phyloP scores from a whole-genome alignment of 2,113 vertebrate genomes.

The Propithecus coquereli region DNA sequence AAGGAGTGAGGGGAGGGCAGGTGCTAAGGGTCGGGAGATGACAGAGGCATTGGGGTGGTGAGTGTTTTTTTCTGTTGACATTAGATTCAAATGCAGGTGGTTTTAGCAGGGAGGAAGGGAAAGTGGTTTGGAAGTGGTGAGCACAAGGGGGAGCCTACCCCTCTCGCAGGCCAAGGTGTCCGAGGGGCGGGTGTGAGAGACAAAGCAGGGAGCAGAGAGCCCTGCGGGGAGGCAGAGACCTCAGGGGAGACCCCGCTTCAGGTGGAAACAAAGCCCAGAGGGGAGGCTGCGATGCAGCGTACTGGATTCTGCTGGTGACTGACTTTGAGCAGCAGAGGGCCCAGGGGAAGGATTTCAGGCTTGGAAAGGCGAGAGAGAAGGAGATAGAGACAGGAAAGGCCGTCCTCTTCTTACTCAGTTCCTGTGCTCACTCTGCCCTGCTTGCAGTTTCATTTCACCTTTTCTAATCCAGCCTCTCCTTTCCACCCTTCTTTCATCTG shows the following conservation, averaged over 20 bases:
- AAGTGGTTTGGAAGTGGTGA: background rate
- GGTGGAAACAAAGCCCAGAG: background rate
- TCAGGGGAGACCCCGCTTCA: background rate
- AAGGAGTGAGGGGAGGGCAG: background rate
- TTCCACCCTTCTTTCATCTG: background rate
- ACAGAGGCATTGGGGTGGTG: too few relatives aligned
- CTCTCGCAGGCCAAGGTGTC: background rate
- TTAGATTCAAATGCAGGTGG: background rate
- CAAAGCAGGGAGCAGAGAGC: background rate
- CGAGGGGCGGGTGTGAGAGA: fast-evolving
- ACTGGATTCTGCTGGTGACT: background rate
- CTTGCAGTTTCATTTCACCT: background rate
- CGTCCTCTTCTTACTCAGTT: background rate
- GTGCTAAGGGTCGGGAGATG: background rate
- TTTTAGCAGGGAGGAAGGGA: background rate
- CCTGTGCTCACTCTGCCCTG: background rate
- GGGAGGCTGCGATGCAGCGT: background rate
- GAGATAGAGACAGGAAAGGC: background rate
- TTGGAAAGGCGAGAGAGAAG: background rate
- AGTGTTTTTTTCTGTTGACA: background rate
- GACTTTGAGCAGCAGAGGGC: background rate
- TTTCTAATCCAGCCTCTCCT: background rate
- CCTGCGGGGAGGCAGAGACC: background rate
- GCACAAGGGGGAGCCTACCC: background rate
- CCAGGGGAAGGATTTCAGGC: background rate